phyloP scores from a whole-genome alignment of 2,797 vertebrate genomes.

The Labeo calbasu region DNA sequence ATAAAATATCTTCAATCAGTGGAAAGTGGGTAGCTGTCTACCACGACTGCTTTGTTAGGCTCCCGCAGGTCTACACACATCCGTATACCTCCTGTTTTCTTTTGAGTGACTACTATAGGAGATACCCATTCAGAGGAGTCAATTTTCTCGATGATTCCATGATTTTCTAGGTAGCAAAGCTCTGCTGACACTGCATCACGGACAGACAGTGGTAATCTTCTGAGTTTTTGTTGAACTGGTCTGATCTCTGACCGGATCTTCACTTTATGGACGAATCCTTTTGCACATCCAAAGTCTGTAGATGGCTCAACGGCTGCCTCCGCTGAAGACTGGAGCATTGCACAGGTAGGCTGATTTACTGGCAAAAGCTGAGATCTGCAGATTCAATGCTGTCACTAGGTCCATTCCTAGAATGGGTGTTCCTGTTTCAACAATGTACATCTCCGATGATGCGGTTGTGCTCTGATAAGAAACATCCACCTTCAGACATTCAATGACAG shows the following conservation, averaged over 20 bases:
- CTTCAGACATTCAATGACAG: not conserved
- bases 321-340: not conserved
- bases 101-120: not conserved
- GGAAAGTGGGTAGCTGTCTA: not conserved
- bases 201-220: not conserved
- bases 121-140: not conserved
- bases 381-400: not conserved
- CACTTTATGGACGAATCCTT: not conserved
- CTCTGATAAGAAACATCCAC: not conserved
- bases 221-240: not conserved
- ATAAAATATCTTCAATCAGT: not conserved
- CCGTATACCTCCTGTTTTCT: not conserved
- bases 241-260: not conserved
- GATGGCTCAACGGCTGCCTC: not conserved
- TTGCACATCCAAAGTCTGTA: not conserved
- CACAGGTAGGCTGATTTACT: not conserved
- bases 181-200: constrained; percentile 13
- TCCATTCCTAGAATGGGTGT: not conserved
- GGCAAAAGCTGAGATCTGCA: not conserved
- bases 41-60: not conserved
- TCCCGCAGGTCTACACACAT: not conserved
- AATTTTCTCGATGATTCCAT: constrained; percentile 52
- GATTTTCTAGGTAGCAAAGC: constrained; percentile 54
- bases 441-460: not conserved
- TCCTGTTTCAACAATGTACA: not conserved